Conservation (phyloP, 2,113 vertebrate genomes). For the Chaetorhynchus papuensis region DNA sequence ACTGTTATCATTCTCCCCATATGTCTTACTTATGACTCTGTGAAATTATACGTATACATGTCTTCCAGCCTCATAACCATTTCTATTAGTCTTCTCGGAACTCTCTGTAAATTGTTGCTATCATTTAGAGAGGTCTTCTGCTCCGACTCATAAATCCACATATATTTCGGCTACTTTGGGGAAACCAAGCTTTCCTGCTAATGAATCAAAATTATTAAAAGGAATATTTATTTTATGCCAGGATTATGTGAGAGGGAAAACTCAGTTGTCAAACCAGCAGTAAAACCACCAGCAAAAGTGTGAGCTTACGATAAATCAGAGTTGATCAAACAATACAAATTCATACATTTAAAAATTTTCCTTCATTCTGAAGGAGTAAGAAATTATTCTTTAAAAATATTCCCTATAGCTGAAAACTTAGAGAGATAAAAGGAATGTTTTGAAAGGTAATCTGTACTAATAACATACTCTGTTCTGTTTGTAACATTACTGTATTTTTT, state of each 20-base stretch:
- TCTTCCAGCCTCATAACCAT: conserved; percentile 55
- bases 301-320: not conserved
- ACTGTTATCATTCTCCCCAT: conserved; percentile 58
- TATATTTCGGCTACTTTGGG: conserved; percentile 19
- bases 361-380: not conserved
- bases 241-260: not conserved
- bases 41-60: conserved; percentile 62
- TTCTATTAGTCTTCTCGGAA: conserved; percentile 66
- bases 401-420: not conserved
- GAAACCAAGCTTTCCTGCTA: conserved; percentile 27
- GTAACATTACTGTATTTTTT: not conserved
- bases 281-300: not conserved
- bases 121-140: conserved; percentile 50
- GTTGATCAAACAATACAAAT: not conserved
- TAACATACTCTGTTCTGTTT: not conserved
- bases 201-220: conserved; percentile 48
- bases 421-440: not conserved
- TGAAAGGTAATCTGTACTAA: not conserved
- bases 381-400: not conserved
- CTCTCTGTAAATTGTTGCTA: conserved; percentile 57
- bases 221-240: conserved; percentile 32
- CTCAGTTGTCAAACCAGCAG: not conserved
- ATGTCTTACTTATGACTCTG: conserved; percentile 52
- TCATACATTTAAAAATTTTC: not conserved
- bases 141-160: conserved; percentile 47